Evolutionary conservation across 2,797 vertebrate genomes (phyloP).

Genomic region (Sebastes diploproa): DNA sequence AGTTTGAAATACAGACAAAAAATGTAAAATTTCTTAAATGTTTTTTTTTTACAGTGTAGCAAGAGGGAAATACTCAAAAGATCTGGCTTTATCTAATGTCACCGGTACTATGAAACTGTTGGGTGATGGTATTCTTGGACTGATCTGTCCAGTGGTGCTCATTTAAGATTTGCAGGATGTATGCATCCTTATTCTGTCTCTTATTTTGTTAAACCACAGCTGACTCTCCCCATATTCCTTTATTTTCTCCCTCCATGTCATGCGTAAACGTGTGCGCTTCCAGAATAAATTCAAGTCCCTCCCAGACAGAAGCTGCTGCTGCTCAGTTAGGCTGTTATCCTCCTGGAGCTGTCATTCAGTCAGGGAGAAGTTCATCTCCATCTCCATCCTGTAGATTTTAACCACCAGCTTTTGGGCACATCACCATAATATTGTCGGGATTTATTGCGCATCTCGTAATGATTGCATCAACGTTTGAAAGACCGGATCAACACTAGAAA

Average conservation of each 20-base stretch:
- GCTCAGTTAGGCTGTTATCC: neutral
- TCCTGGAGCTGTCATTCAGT: neutral
- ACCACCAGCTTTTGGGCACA: neutral
- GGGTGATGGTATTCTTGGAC: neutral
- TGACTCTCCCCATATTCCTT: neutral
- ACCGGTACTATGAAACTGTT: neutral
- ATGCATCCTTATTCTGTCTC: neutral
- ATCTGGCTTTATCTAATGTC: neutral
- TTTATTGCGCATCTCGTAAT: no score
- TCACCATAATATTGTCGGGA: rapidly evolving
- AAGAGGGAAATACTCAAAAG: neutral
- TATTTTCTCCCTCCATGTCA: neutral
- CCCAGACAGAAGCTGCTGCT: conserved; percentile 32
- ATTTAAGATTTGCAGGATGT: neutral
- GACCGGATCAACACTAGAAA: neutral
- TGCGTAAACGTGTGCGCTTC: conserved; percentile 33
- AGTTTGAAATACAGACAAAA: no score
- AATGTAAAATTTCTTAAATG: no score
- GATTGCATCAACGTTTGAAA: neutral
- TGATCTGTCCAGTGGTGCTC: neutral
- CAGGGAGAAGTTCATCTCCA: neutral
- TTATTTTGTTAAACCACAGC: neutral
- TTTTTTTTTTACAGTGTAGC: no score
- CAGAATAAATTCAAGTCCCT: conserved; percentile 34
- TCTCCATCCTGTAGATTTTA: neutral